Evolutionary conservation across 2,797 vertebrate species (phyloP).

Genomic region (Molossus molossus): DNA sequence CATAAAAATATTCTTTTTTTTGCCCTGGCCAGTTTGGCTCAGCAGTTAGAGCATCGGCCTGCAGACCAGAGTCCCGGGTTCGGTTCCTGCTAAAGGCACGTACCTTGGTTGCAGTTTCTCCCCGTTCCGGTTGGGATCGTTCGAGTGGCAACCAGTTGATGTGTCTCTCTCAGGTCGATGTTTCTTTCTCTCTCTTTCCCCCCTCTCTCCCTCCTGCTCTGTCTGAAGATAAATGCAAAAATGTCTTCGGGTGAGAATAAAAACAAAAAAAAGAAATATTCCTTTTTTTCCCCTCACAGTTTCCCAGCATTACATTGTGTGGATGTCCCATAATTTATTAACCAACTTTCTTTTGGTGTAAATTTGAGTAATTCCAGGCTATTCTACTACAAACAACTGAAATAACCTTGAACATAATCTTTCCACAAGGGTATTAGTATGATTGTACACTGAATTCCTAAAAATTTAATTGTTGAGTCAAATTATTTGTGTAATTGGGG

Average conservation of each 20-base stretch:
- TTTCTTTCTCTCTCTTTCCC: too few species aligned
- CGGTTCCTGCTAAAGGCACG: too few species aligned
- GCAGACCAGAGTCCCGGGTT: too few species aligned
- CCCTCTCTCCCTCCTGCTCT: too few species aligned
- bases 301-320: neutral
- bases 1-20: neutral
- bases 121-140: too few species aligned
- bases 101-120: too few species aligned
- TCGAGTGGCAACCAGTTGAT: too few species aligned
- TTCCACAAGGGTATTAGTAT: neutral
- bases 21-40: too few species aligned
- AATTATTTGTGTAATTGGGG: neutral
- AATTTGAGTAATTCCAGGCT: neutral
- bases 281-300: neutral
- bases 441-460: neutral
- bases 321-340: neutral
- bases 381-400: constrained; percentile 17
- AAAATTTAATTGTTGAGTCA: neutral
- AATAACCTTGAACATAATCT: neutral
- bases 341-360: neutral
- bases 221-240: too few species aligned
- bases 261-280: neutral
- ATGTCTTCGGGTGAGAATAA: too few species aligned
- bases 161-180: too few species aligned
- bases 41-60: too few species aligned